Base-by-base conservation (phyloP, 2,797 vertebrate genomes). In the Pseudomugil tenellus region DNA sequence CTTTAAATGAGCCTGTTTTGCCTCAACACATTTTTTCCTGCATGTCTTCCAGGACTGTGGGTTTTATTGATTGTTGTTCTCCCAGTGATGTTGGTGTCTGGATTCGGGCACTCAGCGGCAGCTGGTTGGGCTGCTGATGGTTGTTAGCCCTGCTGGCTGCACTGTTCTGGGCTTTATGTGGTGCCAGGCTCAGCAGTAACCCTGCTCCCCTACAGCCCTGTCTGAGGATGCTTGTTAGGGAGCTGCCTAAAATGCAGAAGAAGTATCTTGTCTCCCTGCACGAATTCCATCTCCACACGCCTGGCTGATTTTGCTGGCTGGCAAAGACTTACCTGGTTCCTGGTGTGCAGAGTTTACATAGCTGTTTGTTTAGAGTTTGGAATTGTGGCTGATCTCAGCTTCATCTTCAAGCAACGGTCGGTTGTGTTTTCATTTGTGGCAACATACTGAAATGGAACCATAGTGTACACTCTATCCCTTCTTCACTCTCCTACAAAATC, bases 181-280 rank as follows among this genome's bases (percentile, higher is more conserved):
- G 85, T 92, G 90, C 91, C 90, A 93, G 90, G 86, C 90, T 88
- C 89, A 88, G 87, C 89, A 90, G 87, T 85, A 86, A 84, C 84
- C 85, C 84, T 39, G 73, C 80, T 89, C 83, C 88, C 88, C 89
- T 83, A 75, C 91, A 91, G 89, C 84, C 87, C 84, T 79, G 87
- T 92, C 91, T 92, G 90, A 93, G 87, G 78, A 86, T 64, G 90
- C 93, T 95, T 92, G 92, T 95, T 95, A 94, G 93, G 87, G 83
- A 67, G 88, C 79, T 84, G 85, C 92, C 87, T 85, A 92, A 94
- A 94, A 94, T 93, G 94, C 92, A 93, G 85, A 83, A 81, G 87
- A 88, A 91, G 90, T 84, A 90, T 92, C 88, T 85, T 76, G 84
- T 88, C 91, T 92, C 86, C 74, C 84, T 72, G 81, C 87, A 85